Percentiles rank a stretch among this genome's conserved stretches.
These are phyloP conservation scores for Lutra lutra DNA, from an alignment of 2,797 vertebrate genomes.

Conservation along the genomic window DNA sequence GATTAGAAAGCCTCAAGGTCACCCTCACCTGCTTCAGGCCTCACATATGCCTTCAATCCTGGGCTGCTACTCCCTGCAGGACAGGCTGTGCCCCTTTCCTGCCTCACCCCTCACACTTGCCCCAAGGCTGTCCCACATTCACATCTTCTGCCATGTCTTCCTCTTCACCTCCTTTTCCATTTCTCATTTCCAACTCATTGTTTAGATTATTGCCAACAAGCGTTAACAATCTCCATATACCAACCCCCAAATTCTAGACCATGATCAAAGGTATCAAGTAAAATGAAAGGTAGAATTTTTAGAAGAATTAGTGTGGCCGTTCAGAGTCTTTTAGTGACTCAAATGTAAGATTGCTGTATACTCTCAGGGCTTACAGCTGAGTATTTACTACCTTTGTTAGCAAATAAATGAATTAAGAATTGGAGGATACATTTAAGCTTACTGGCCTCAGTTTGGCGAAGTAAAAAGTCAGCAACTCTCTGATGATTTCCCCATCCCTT, in stretches of 20 bases:
- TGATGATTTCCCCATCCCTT: background rate
- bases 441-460: background rate
- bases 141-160: background rate
- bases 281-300: background rate
- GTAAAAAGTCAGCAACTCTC: background rate
- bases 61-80: background rate
- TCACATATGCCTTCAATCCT: background rate
- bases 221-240: background rate
- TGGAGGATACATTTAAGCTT: background rate
- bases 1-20: background rate
- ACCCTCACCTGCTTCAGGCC: background rate
- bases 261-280: background rate
- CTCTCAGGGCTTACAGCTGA: background rate
- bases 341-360: background rate
- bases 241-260: background rate
- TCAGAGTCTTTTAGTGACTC: background rate
- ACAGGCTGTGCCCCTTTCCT: background rate
- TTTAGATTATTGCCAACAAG: background rate
- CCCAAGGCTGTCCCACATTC: background rate
- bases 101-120: background rate
- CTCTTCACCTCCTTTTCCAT: background rate
- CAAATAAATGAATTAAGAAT: background rate
- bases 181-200: background rate
- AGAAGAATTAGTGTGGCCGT: background rate
- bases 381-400: background rate